A percentile compares a stretch with the other conserved stretches of the same genome.
These are phyloP conservation scores for Drosophila littoralis DNA, from an alignment of 1,140 invertebrate genomes.

Conservation along the genomic window DNA sequence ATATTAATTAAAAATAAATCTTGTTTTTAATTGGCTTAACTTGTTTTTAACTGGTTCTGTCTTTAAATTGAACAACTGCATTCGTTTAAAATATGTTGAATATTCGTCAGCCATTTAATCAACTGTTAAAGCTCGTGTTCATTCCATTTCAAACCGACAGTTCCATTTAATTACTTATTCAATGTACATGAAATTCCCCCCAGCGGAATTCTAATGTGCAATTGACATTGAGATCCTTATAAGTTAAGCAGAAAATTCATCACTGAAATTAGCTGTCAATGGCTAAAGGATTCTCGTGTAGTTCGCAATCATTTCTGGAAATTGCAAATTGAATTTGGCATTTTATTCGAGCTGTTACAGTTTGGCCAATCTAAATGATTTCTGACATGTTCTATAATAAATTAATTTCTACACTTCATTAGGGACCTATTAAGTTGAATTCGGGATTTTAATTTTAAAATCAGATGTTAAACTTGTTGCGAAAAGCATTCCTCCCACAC, in stretches of 20 bases:
- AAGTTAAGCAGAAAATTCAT: slow-evolving; percentile 15
- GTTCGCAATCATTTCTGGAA: slow-evolving; percentile 29
- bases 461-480: too few relatives aligned
- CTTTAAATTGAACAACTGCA: background rate
- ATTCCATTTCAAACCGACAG: slow-evolving; percentile 33
- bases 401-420: background rate
- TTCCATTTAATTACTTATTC: slow-evolving; percentile 35
- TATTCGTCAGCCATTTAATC: slow-evolving; percentile 7
- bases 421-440: too few relatives aligned
- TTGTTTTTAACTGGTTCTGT: too few relatives aligned
- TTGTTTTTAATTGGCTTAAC: too few relatives aligned
- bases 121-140: slow-evolving; percentile 9
- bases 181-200: slow-evolving; percentile 13
- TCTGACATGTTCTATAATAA: background rate
- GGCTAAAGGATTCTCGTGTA: slow-evolving; percentile 1
- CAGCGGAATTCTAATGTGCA: slow-evolving; percentile 11
- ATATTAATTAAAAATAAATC: too few relatives aligned
- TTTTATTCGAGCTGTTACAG: background rate
- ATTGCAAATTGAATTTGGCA: slow-evolving; percentile 18
- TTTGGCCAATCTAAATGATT: background rate
- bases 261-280: slow-evolving; percentile 32
- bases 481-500: too few relatives aligned
- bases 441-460: too few relatives aligned
- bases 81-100: slow-evolving; percentile 6
- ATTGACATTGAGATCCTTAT: slow-evolving; percentile 18